Evolutionary conservation across 2,113 vertebrate genomes (phyloP).

Genomic region (Chionodraco myersi): DNA sequence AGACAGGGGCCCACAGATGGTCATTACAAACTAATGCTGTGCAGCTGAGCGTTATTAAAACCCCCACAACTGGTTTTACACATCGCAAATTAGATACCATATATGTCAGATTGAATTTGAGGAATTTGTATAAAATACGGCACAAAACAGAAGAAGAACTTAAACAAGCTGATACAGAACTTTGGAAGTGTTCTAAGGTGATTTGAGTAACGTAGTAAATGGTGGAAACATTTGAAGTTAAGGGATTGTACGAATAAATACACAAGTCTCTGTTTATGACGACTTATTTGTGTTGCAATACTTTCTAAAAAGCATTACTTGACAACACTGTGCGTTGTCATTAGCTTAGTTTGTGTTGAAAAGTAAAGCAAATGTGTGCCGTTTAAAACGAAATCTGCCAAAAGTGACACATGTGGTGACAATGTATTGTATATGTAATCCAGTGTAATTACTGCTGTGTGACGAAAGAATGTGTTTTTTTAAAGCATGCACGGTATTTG

Average conservation of each 20-base stretch:
- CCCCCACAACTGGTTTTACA: too few relatives aligned
- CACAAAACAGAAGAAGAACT: too few relatives aligned
- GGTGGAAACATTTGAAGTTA: neutral
- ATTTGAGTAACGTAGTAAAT: neutral
- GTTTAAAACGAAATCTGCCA: slow-evolving; percentile 5
- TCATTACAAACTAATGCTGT: neutral
- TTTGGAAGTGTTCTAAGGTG: too few relatives aligned
- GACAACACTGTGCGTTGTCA: slow-evolving; percentile 12
- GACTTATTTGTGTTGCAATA: neutral
- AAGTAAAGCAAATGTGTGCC: neutral
- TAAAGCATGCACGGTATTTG: slow-evolving; percentile 25
- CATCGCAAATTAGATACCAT: too few relatives aligned
- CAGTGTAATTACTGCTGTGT: neutral
- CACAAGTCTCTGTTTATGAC: neutral
- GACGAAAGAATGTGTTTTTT: slow-evolving; percentile 9
- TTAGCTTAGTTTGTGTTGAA: neutral
- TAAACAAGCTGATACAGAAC: neutral
- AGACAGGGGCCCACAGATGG: neutral
- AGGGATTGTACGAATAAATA: neutral
- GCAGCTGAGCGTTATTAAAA: neutral
- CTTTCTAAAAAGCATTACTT: slow-evolving; percentile 13
- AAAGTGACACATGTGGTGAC: slow-evolving; percentile 17
- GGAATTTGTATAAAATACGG: too few relatives aligned
- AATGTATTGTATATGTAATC: too few relatives aligned
- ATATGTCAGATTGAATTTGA: too few relatives aligned